Conservation (phyloP, 2,888 invertebrate species). For the Calliphora vomitoria region DNA sequence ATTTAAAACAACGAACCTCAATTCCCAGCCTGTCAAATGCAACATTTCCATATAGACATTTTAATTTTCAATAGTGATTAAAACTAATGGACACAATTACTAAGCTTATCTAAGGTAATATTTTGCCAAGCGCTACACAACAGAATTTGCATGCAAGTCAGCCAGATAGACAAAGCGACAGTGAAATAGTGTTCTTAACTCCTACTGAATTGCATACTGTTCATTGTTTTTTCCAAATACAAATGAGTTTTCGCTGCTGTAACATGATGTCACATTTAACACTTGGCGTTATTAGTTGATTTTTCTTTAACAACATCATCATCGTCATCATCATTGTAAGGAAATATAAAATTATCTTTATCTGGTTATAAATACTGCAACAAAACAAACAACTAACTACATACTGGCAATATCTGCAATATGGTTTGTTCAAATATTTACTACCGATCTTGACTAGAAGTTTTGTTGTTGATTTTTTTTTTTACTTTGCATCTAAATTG, state of each 20-base stretch:
- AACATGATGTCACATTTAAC: constrained; percentile 68
- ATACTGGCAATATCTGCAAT: constrained; percentile 28
- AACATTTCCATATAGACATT: constrained; percentile 45
- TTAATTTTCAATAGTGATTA: constrained; percentile 76
- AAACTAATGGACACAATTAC: constrained; percentile 81
- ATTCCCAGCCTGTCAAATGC: constrained; percentile 25
- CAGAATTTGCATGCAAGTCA: not conserved
- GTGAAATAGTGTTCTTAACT: constrained; percentile 27
- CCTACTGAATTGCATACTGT: constrained; percentile 42
- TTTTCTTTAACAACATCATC: constrained; percentile 5
- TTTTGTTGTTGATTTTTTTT: not conserved
- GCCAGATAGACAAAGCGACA: not conserved
- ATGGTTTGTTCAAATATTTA: constrained; percentile 21
- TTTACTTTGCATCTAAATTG: not conserved
- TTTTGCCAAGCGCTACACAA: constrained; percentile 71
- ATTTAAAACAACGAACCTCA: not conserved
- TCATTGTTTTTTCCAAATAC: constrained; percentile 17
- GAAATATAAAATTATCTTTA: constrained; percentile 65
- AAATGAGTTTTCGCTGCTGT: not conserved
- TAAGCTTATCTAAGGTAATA: constrained; percentile 80
- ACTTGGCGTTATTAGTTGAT: constrained; percentile 53
- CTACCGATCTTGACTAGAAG: constrained; percentile 28
- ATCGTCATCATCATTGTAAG: constrained; percentile 35
- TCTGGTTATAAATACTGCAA: constrained; percentile 50
- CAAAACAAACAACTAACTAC: not conserved